phyloP scores from a whole-genome alignment of 2,888 invertebrate species.

The Leucophenga maculata region DNA sequence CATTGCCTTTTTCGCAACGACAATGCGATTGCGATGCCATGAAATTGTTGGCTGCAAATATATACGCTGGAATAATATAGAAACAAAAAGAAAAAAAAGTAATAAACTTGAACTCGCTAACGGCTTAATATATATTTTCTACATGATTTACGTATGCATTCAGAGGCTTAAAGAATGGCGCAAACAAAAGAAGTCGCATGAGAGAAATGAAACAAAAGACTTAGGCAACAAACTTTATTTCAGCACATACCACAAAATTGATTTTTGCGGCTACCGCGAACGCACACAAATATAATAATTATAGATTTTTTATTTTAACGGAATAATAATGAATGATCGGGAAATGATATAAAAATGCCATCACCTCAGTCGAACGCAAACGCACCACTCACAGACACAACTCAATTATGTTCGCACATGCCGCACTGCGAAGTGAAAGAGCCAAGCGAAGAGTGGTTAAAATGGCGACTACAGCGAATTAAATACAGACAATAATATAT shows the following conservation, averaged over 20 bases:
- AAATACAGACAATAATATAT: not conserved
- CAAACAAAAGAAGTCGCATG: too few relatives aligned
- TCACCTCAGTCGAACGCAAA: not conserved
- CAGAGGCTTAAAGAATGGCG: not conserved
- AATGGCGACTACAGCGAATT: not conserved
- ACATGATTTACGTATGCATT: not conserved
- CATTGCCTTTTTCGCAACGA: constrained; percentile 52
- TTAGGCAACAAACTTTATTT: constrained; percentile 57
- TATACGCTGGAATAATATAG: not conserved
- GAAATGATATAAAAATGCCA: not conserved
- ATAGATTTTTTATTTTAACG: not conserved
- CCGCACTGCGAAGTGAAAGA: not conserved
- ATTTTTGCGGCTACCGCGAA: constrained; percentile 20
- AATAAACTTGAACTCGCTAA: not conserved
- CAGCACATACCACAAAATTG: constrained; percentile 16
- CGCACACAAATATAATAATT: constrained; percentile 17
- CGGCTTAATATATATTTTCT: too few relatives aligned
- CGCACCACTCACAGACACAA: constrained; percentile 12
- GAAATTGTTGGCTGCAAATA: not conserved
- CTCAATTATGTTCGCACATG: constrained; percentile 18
- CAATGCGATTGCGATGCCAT: not conserved
- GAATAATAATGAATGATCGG: not conserved
- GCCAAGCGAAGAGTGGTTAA: not conserved
- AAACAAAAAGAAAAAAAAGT: not conserved
- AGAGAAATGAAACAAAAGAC: constrained; percentile 66